phyloP scores from a whole-genome alignment of 2,888 invertebrate genomes.

The Eilema griseolum region DNA sequence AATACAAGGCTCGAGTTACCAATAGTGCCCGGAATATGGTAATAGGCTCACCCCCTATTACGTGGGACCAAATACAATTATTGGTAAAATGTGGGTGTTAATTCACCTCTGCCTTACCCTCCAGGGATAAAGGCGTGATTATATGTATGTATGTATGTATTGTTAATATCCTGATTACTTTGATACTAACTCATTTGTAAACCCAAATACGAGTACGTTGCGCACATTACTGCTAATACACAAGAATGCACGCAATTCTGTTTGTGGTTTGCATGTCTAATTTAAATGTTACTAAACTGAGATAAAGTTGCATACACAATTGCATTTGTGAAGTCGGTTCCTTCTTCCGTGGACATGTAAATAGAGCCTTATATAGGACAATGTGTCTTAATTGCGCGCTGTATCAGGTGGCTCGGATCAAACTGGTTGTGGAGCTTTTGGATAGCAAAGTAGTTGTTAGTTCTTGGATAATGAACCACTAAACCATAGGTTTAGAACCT shows the following conservation, averaged over 20 bases:
- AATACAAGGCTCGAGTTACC: too few relatives aligned
- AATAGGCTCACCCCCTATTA: too few relatives aligned
- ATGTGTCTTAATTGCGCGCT: slow-evolving; percentile 69
- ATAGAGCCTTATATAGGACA: slow-evolving; percentile 57
- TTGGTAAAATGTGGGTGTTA: too few relatives aligned
- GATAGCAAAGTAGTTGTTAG: slow-evolving; percentile 27
- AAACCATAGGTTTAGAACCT: background rate
- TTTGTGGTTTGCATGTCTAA: background rate
- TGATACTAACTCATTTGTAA: too few relatives aligned
- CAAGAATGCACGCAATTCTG: background rate
- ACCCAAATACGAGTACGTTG: background rate
- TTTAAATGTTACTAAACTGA: background rate
- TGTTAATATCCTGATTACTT: too few relatives aligned
- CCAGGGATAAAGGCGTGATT: too few relatives aligned
- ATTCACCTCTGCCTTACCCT: too few relatives aligned
- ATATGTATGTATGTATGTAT: too few relatives aligned
- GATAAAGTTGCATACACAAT: background rate
- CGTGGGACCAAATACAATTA: too few relatives aligned
- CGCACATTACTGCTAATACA: background rate
- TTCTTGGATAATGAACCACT: background rate
- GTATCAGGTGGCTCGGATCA: slow-evolving; percentile 56
- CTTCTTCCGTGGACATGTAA: background rate
- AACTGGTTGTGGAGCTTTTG: slow-evolving; percentile 38
- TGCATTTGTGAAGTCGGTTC: background rate
- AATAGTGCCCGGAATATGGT: too few relatives aligned